phyloP scores from a whole-genome alignment of 2,797 vertebrate species.

The Cichlasoma orientale region DNA sequence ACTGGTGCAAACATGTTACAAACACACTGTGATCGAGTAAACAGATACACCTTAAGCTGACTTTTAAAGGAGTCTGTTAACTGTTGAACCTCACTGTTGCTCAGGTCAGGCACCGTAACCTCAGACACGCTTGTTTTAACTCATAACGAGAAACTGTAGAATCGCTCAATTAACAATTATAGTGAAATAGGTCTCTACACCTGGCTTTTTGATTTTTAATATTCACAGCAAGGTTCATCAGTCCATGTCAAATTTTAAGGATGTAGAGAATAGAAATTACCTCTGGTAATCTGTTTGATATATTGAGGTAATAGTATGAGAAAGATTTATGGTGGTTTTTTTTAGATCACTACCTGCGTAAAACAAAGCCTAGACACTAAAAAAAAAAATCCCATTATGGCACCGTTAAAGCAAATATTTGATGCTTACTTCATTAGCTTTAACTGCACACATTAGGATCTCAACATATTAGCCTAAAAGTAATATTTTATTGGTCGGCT shows the following conservation, averaged over 20 bases:
- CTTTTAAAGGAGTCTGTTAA: background rate
- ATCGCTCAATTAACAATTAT: background rate
- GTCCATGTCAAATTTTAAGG: background rate
- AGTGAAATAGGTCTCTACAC: background rate
- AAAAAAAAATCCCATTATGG: background rate
- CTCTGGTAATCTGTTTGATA: background rate
- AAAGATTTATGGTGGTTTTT: background rate
- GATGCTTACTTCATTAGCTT: background rate
- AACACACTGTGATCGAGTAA: fast-evolving
- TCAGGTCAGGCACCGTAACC: fast-evolving
- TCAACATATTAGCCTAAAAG: background rate
- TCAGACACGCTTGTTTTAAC: background rate
- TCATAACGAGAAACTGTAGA: background rate
- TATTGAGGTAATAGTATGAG: background rate
- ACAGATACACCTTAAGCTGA: fast-evolving
- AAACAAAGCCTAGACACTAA: background rate
- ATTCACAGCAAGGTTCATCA: background rate
- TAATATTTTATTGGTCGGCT: background rate
- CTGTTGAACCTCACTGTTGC: background rate
- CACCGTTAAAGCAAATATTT: background rate
- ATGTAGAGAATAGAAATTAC: background rate
- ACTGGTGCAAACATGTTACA: background rate
- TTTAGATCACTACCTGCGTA: background rate
- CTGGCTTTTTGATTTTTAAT: background rate
- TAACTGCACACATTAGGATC: background rate